Conservation (phyloP, 2,113 vertebrate genomes). For the Rhea americana region DNA sequence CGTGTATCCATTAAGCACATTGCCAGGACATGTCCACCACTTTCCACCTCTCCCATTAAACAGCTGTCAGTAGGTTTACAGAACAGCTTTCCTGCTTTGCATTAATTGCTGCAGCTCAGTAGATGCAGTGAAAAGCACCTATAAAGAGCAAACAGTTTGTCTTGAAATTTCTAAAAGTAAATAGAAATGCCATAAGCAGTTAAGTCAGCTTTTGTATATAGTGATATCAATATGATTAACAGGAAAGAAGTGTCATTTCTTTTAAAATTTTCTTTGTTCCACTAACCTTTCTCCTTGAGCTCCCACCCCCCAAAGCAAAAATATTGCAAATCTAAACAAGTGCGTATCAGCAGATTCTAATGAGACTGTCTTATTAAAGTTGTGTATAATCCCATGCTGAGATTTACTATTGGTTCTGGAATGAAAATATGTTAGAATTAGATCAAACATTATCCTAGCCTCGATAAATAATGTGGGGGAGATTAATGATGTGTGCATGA, state of each 20-base stretch:
- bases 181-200: constrained; percentile 45
- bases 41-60: constrained; percentile 72
- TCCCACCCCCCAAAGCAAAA: background rate
- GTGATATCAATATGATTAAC: constrained; percentile 31
- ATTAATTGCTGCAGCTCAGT: constrained; percentile 66
- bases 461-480: constrained; percentile 37
- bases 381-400: constrained; percentile 68
- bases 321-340: constrained; percentile 47
- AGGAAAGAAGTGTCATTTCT: constrained; percentile 33
- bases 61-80: constrained; percentile 69
- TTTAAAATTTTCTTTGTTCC: constrained; percentile 51
- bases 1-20: constrained; percentile 73
- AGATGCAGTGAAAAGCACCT: constrained; percentile 20
- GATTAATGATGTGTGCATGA: constrained; percentile 53
- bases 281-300: constrained; percentile 49
- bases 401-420: constrained; percentile 72
- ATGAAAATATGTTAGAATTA: constrained; percentile 73
- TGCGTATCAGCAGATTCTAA: constrained; percentile 11
- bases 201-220: constrained; percentile 40
- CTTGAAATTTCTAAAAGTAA: constrained; percentile 45
- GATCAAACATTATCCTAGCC: constrained; percentile 60
- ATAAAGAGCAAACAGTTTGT: constrained; percentile 6
- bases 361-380: constrained; percentile 50
- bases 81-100: constrained; percentile 55
- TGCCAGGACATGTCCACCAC: constrained; percentile 72